Base-by-base conservation (phyloP, 1,140 invertebrate genomes). In the Dinoponera quadriceps region DNA sequence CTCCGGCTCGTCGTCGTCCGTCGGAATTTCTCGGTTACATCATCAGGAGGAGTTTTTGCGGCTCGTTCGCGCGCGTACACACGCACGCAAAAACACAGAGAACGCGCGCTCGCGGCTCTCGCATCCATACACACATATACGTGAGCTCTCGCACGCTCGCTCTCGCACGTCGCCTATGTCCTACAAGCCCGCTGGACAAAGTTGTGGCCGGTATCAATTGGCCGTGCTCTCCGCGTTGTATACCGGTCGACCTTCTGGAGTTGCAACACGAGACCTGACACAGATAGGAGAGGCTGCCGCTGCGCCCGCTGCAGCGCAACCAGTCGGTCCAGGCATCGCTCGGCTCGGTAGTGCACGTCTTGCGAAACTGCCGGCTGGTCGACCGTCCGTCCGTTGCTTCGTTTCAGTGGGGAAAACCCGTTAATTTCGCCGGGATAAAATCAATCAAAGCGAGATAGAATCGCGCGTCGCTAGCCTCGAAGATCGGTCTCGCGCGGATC, bases 171-270 rank as follows among this genome's bases (percentile, higher is more conserved):
- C 75, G 75, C 51, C 65, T 80, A 48, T 78, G 85, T 87, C 69
- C 80, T 88, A 85, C 82, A 81, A 85, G 86, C 55, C 66, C 66
- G 68, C 63, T 69, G 83, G 77, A 85, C 87, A 88, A 88, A 89
- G 75, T 88, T 89, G 81, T 51, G 84, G 66, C 88, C 75, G 74
- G 87, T 89, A 89, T 89, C 88, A 89, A 89, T 89, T 89, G 88
- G 82, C 89, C 88, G 90, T 91, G 84, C 88, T 90, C 85, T 87
- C 90, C 86, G 87, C 83, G 86, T 48, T 73, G 87, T 90, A 92
- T 93, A 94, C 92, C 91, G 91, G 93, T 94, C 92, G 93, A 94
- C 93, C 93, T 94, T 94, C 93, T 94, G 91, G 88, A 92, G 92
- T 94, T 93, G 92, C 92, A 93, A 94, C 90, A 89, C 87, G 86